These are phyloP conservation scores for Nothocercus julius DNA, from an alignment of 2,113 vertebrate genomes.

Conservation along the genomic window DNA sequence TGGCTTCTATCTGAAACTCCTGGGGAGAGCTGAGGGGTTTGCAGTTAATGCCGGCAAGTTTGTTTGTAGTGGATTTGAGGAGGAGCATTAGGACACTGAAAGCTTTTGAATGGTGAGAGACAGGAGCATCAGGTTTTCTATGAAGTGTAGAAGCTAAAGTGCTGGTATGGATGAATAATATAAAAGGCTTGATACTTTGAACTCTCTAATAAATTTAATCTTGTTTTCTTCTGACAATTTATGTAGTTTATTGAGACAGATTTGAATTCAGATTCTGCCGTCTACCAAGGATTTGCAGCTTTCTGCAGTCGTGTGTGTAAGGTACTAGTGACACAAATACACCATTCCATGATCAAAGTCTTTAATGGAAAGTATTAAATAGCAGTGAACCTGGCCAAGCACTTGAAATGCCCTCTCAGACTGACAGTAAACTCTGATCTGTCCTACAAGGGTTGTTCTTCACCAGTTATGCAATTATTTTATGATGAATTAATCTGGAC, in stretches of 20 bases:
- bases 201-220: neutral
- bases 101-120: neutral
- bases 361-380: neutral
- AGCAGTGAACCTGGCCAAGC: neutral
- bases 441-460: neutral
- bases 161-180: neutral
- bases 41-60: slow-evolving; percentile 37
- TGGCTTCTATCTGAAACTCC: slow-evolving; percentile 14
- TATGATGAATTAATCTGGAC: neutral
- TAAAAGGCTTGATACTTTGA: neutral
- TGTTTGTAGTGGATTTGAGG: slow-evolving; percentile 51
- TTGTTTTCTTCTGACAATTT: neutral
- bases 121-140: neutral
- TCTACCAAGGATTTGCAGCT: neutral
- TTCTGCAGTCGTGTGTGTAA: neutral
- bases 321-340: neutral
- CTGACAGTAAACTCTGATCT: neutral
- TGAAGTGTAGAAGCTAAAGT: neutral
- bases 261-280: neutral
- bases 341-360: neutral
- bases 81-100: slow-evolving; percentile 34
- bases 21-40: slow-evolving; percentile 5
- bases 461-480: neutral
- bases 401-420: neutral
- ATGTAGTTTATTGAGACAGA: neutral